phyloP scores from a whole-genome alignment of 2,797 vertebrate genomes.

The Pangasius macronema region DNA sequence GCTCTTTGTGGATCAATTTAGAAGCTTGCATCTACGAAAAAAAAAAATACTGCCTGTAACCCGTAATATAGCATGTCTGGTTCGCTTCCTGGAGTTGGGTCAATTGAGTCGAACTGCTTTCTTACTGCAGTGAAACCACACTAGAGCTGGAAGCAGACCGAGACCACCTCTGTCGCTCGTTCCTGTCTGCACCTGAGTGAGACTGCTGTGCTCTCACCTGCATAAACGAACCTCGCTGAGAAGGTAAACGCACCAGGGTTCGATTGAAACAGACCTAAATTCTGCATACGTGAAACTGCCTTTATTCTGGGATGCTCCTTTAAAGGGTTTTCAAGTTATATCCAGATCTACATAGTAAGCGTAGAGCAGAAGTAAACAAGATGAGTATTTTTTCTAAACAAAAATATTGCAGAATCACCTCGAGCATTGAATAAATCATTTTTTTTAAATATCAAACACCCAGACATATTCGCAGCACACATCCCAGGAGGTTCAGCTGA shows the following conservation, averaged over 20 bases:
- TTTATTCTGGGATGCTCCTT: not conserved
- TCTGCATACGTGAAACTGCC: not conserved
- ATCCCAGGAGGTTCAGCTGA: slow-evolving; percentile 11
- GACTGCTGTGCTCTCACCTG: not conserved
- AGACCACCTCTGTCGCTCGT: not conserved
- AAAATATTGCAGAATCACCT: slow-evolving; percentile 7
- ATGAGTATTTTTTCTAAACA: not conserved
- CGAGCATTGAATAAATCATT: not conserved
- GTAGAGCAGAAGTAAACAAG: slow-evolving; percentile 10
- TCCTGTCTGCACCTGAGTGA: not conserved
- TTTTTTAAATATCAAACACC: slow-evolving; percentile 19
- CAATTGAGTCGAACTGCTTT: not conserved
- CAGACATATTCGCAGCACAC: slow-evolving; percentile 7
- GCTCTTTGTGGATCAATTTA: not conserved
- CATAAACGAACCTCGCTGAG: not conserved
- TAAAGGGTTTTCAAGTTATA: not conserved
- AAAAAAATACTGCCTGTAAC: not conserved
- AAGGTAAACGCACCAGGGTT: not conserved
- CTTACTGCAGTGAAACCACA: not conserved
- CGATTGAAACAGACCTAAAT: not conserved
- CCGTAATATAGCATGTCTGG: not conserved
- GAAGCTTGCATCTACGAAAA: not conserved
- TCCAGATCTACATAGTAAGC: not conserved
- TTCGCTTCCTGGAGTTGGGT: not conserved
- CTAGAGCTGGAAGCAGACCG: not conserved